Percentiles rank a stretch among this genome's conserved stretches.
phyloP scores from a whole-genome alignment of 2,113 vertebrate genomes.

The Paradisaea rubra region DNA sequence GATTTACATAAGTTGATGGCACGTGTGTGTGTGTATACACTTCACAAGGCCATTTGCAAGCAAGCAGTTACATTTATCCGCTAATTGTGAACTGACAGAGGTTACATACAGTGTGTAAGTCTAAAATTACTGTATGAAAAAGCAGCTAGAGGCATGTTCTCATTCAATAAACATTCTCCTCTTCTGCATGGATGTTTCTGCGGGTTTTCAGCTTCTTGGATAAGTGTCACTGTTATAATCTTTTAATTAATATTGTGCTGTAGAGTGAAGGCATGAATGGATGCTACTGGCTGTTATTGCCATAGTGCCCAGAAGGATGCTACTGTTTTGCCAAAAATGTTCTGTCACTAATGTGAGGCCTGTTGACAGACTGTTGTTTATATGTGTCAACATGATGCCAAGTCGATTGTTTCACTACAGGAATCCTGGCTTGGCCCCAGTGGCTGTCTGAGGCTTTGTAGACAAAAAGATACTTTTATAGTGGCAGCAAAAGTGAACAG shows the following conservation, averaged over 20 bases:
- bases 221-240: constrained; percentile 62
- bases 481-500: constrained; percentile 43
- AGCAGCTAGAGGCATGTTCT: constrained; percentile 41
- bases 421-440: constrained; percentile 84
- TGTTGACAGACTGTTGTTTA: constrained; percentile 87
- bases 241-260: constrained; percentile 73
- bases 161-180: constrained; percentile 42
- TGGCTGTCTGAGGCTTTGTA: constrained; percentile 73
- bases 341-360: constrained; percentile 90
- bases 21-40: background rate
- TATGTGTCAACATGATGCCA: constrained; percentile 83
- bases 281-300: constrained; percentile 70
- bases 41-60: constrained; percentile 23
- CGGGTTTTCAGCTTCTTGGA: constrained; percentile 34
- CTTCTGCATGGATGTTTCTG: constrained; percentile 9
- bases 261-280: constrained; percentile 68
- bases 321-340: constrained; percentile 79
- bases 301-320: constrained; percentile 75
- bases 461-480: constrained; percentile 59
- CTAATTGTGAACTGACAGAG: constrained; percentile 39
- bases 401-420: constrained; percentile 76
- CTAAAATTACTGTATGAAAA: constrained; percentile 41
- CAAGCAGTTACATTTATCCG: constrained; percentile 34
- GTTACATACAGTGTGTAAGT: constrained; percentile 19
- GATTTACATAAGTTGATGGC: constrained; percentile 26